phyloP scores from a whole-genome alignment of 92 coral and sea anemone species.

The Isaurus tuberculatus region DNA sequence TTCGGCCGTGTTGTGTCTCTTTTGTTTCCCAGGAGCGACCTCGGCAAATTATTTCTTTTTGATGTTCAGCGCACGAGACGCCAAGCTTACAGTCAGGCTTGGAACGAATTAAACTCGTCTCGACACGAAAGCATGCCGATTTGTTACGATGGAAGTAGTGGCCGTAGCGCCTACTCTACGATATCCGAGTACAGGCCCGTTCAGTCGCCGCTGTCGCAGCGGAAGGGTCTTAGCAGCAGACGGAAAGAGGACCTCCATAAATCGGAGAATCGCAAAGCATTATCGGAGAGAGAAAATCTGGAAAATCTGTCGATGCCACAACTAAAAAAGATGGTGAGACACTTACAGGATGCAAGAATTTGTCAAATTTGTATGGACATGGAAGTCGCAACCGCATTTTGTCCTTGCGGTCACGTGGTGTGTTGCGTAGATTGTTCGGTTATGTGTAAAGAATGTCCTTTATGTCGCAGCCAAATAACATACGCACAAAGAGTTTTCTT shows the following conservation, averaged over 20 bases:
- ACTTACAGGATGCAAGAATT: slow-evolving; percentile 92
- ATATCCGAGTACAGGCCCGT: slow-evolving; percentile 95
- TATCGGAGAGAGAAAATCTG: slow-evolving; percentile 70
- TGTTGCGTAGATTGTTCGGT: slow-evolving; percentile 98
- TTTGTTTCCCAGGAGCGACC: slow-evolving; percentile 75
- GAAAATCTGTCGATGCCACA: slow-evolving; percentile 75
- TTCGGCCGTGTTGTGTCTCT: slow-evolving; percentile 85
- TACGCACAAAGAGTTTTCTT: slow-evolving; percentile 98
- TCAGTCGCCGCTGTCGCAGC: slow-evolving; percentile 95
- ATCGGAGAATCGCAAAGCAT: slow-evolving; percentile 57
- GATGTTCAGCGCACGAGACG: slow-evolving; percentile 96
- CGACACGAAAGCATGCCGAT: slow-evolving; percentile 72
- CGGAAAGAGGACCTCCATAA: slow-evolving; percentile 66
- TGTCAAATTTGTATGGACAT: slow-evolving; percentile 99
- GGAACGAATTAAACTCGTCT: slow-evolving; percentile 87
- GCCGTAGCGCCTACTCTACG: slow-evolving; percentile 60
- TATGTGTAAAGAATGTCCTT: slow-evolving; percentile 97
- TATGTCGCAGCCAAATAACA: slow-evolving; percentile 95
- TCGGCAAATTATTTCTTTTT: slow-evolving; percentile 91
- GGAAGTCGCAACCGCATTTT: slow-evolving; percentile 97
- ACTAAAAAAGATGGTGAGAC: slow-evolving; percentile 87
- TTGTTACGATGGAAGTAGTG: slow-evolving; percentile 48
- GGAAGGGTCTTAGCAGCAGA: slow-evolving; percentile 72
- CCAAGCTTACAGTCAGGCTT: slow-evolving; percentile 97
- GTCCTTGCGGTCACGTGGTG: slow-evolving; percentile 99